A percentile compares a stretch with the other conserved stretches of the same genome.
phyloP scores from a whole-genome alignment of 1,140 invertebrate genomes.

The Platyscapa corneri region DNA sequence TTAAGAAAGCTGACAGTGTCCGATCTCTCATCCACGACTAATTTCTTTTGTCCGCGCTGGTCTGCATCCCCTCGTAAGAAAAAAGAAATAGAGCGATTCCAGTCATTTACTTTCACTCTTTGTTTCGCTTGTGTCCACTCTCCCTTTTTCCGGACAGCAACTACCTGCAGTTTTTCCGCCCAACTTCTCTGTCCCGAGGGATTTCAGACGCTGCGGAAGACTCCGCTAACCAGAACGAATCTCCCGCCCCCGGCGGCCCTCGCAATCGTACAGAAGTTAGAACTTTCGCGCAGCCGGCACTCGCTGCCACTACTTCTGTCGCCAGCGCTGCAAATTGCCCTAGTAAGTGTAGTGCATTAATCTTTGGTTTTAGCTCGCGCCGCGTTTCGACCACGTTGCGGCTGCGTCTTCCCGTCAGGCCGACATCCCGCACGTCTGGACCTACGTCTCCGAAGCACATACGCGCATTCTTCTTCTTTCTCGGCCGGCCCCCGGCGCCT shows the following conservation, averaged over 20 bases:
- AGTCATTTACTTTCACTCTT: slow-evolving; percentile 21
- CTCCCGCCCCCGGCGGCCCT: neutral
- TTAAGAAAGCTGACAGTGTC: neutral
- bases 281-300: slow-evolving; percentile 59
- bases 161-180: slow-evolving; percentile 9
- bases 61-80: neutral
- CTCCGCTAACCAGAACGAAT: neutral
- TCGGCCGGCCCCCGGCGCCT: neutral
- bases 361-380: slow-evolving; percentile 69
- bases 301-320: slow-evolving; percentile 48
- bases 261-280: slow-evolving; percentile 56
- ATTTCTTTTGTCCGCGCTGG: neutral
- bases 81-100: slow-evolving; percentile 25
- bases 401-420: neutral
- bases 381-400: neutral
- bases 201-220: neutral
- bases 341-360: slow-evolving; percentile 74
- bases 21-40: neutral
- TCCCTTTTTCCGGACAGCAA: neutral
- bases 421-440: neutral
- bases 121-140: neutral
- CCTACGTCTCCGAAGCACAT: neutral
- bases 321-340: slow-evolving; percentile 74
- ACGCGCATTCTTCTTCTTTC: neutral
- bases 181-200: neutral